A percentile compares a stretch with the other conserved stretches of the same genome.
Evolutionary conservation across 2,888 invertebrate genomes (phyloP).

Genomic region (Drosophila mayaguana): DNA sequence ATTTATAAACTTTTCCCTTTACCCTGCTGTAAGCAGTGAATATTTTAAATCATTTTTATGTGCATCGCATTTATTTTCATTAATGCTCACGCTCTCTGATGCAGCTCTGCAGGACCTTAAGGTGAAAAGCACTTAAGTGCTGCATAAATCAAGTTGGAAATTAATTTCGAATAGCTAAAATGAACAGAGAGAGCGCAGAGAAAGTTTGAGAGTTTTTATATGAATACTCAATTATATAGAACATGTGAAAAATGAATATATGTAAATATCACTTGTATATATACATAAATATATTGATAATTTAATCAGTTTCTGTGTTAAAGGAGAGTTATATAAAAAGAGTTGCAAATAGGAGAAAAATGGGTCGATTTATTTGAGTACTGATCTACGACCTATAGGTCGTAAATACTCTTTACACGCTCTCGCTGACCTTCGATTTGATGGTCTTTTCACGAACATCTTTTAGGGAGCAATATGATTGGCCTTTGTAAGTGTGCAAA

Average conservation of each 20-base stretch:
- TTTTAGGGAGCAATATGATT: too few relatives aligned
- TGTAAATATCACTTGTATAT: too few relatives aligned
- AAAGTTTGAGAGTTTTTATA: not conserved
- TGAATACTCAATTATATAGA: not conserved
- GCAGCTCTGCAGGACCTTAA: not conserved
- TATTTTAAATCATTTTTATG: slow-evolving; percentile 40
- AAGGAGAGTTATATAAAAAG: too few relatives aligned
- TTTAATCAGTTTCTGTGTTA: not conserved
- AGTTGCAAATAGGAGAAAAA: too few relatives aligned
- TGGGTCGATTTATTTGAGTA: too few relatives aligned
- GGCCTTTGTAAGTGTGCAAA: too few relatives aligned
- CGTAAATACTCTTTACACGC: too few relatives aligned
- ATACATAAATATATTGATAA: not conserved
- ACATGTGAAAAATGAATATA: not conserved
- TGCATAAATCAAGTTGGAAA: slow-evolving; percentile 62
- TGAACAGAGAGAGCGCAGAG: not conserved
- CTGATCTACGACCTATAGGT: too few relatives aligned
- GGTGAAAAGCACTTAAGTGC: slow-evolving; percentile 15
- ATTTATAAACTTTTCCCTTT: not conserved
- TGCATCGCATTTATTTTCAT: slow-evolving; percentile 54
- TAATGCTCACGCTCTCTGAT: slow-evolving; percentile 28
- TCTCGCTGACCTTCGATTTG: too few relatives aligned
- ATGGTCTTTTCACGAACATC: too few relatives aligned
- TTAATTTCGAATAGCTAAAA: slow-evolving; percentile 1
- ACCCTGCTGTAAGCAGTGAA: slow-evolving; percentile 12